Base-by-base conservation (phyloP, 2,113 vertebrate genomes). In the Polyodon spathula region DNA sequence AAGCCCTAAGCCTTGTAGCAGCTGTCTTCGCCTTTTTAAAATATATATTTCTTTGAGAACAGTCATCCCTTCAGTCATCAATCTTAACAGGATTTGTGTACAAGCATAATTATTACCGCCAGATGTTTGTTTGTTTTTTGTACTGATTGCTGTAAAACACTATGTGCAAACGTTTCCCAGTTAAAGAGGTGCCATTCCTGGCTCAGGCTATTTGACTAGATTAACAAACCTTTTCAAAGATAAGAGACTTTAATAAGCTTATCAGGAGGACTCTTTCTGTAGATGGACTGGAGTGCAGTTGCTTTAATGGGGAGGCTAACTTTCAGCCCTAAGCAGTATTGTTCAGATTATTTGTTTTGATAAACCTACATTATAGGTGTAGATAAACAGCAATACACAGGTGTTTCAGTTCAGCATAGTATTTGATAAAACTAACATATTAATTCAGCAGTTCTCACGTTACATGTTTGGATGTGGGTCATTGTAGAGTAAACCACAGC, bases 1-100 rank as follows among this genome's bases (percentile, higher is more conserved):
- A 71, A 64, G 72, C 66, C 69, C 71, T 66, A 65, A 62, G 66
- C 69, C 67, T 66, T 63, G 66, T 60, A 71, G 73, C 73, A 65
- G 69, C 72, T 65, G 65, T 67, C 48, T 75, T 37, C n/a, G n/a
- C n/a, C n/a, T n/a, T 55, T 62, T 68, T 69, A 63, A 27, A 58
- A 43, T 40, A 48, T 10, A 12, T 50, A 50, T 8, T n/a, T n/a
- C n/a, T n/a, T n/a, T n/a, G n/a, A n/a, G 11, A 50, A 50, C n/a
- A 10, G n/a, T 10, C 11, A 50, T 50, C 11, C n/a, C 11, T 1
- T 50, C n/a, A 50, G 46, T 50, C 11, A n/a, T 50, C n/a, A 5
- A 10, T 50, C 11, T 4, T 50, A 50, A 50, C n/a, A n/a, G n/a
- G 46, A 50, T 50, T 50, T 50, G 46, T 50, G 46, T 50, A 12